Evolutionary conservation across 2,888 invertebrate species (phyloP), one percentile per base, ranked within the genome.

Genomic region (Fragum whitleyi): DNA sequence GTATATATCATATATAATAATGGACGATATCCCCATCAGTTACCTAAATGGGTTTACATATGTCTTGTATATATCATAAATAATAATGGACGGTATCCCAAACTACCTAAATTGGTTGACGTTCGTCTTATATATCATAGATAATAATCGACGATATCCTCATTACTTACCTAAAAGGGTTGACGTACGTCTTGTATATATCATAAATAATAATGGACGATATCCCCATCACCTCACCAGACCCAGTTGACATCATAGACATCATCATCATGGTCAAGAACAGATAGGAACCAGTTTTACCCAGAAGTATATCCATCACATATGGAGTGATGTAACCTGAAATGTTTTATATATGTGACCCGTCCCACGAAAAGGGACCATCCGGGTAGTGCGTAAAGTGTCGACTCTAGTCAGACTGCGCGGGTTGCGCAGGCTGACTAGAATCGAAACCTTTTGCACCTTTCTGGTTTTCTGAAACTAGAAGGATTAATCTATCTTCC

Each of bases 211-310:
- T 84, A 55, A 91, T 91, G 6, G 91, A 91, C 1, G 91, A 89
- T 9, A 92, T 87, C 7, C 92, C 91, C 89, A 92, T 92, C 55
- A 92, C 90, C 77, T 92, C 91, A 0, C 90, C 91, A 29, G 91
- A 61, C 2, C 61, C 61, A 14, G 61, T 61, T 19, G 61, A 61
- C 61, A 91, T 51, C 89, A 91, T 85, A 0, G 90, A 86, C 91
- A 91, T 91, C 67, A 88, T 89, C 28, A 90, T 75, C 88, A 90
- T 90, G 32, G 88, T 88, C 28, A 91, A 78, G 1, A 90, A 77
- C 74, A 91, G 82, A 69, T 87, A 86, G 29, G 85, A 86, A 11
- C 91, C 91, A 0, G 83, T 79, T 36, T 75, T 32, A 11, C 90
- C 91, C 73, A 91, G 78, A 32, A 85, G 47, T 1, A 70, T 65